A percentile compares a stretch with the other conserved stretches of the same genome.
These are phyloP conservation scores for Synchiropus splendidus DNA, from an alignment of 2,113 vertebrate species.

Conservation along the genomic window DNA sequence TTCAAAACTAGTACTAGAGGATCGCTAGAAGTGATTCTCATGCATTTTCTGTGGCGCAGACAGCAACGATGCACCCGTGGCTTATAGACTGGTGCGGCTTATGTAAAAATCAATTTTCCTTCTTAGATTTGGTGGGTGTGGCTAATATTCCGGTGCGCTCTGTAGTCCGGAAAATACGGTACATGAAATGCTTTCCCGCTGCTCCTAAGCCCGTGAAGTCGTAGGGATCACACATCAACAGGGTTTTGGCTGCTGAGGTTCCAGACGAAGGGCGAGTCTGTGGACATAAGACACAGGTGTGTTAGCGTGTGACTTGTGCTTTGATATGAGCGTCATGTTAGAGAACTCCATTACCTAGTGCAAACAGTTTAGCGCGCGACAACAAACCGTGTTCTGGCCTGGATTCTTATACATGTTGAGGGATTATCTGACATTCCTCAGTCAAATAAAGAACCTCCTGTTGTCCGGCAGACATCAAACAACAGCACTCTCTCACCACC, in stretches of 20 bases:
- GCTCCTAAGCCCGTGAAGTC: too few species aligned
- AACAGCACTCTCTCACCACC: slow-evolving; percentile 39
- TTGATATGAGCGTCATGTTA: slow-evolving; percentile 41
- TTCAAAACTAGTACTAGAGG: too few species aligned
- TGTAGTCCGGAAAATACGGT: too few species aligned
- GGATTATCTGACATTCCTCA: slow-evolving; percentile 29
- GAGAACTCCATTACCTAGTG: slow-evolving; percentile 24
- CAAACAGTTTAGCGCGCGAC: slow-evolving; percentile 36
- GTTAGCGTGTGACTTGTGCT: slow-evolving; percentile 21
- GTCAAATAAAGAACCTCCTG: slow-evolving; percentile 38
- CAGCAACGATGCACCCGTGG: too few species aligned
- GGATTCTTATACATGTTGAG: slow-evolving; percentile 10
- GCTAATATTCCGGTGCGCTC: too few species aligned
- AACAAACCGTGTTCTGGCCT: slow-evolving; percentile 8
- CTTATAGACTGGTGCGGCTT: too few species aligned
- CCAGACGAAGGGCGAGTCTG: slow-evolving; percentile 6
- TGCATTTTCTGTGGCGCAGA: too few species aligned
- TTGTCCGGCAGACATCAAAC: slow-evolving; percentile 40
- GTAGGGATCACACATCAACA: too few species aligned
- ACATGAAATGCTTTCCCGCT: too few species aligned
- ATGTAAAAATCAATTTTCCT: too few species aligned
- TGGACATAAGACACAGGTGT: slow-evolving; percentile 11
- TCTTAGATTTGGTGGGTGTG: too few species aligned
- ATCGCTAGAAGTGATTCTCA: too few species aligned
- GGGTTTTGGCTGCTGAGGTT: slow-evolving; percentile 13